Conservation (phyloP, 2,797 vertebrate species). For the Aldrovandia affinis region DNA sequence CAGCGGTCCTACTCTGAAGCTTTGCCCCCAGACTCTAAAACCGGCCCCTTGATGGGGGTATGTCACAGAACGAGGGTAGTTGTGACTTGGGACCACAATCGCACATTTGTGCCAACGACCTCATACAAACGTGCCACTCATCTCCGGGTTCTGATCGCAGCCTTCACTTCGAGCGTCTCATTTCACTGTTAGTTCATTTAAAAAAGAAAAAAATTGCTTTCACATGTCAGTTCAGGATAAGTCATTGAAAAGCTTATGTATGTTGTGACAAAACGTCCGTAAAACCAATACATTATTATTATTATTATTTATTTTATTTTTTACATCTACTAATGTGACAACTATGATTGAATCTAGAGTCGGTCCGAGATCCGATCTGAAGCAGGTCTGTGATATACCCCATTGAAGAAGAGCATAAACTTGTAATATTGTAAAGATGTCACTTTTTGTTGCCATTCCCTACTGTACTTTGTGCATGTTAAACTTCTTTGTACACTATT, state of each 20-base stretch:
- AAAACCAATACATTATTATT: not conserved
- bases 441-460: constrained; percentile 62
- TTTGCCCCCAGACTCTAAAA: not conserved
- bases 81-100: not conserved
- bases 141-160: constrained; percentile 15
- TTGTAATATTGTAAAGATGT: constrained; percentile 73
- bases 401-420: constrained; percentile 22
- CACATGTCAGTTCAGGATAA: not conserved
- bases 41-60: not conserved
- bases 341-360: not conserved
- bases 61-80: not conserved
- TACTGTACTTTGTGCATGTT: constrained; percentile 80
- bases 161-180: not conserved
- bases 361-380: not conserved
- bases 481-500: constrained; percentile 74
- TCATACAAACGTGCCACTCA: not conserved
- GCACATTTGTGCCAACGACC: not conserved
- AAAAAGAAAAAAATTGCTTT: not conserved
- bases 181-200: constrained; percentile 7
- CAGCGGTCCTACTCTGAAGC: not conserved
- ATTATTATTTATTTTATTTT: no score
- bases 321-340: not conserved
- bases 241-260: not conserved
- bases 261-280: not conserved
- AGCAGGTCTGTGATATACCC: constrained; percentile 22